phyloP scores from a whole-genome alignment of 2,888 invertebrate species.

The Fabriciana adippe region DNA sequence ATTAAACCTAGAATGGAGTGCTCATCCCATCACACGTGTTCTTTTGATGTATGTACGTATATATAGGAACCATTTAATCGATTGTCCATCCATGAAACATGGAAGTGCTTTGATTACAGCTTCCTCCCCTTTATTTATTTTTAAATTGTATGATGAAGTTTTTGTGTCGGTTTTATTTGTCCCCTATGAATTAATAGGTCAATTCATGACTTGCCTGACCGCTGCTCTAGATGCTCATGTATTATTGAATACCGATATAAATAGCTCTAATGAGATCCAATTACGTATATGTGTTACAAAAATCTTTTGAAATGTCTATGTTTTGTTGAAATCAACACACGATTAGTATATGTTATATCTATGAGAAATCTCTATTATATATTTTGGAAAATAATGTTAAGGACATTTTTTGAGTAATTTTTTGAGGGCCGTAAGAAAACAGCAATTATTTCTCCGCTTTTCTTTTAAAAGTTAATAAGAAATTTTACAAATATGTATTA shows the following conservation, averaged over 20 bases:
- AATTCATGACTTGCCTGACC: constrained; percentile 41
- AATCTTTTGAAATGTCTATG: not conserved
- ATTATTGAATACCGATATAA: constrained; percentile 8
- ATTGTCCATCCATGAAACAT: constrained; percentile 70
- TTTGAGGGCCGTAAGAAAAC: too few species aligned
- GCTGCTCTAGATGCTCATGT: constrained; percentile 17
- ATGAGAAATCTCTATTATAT: not conserved
- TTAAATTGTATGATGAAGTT: constrained; percentile 60
- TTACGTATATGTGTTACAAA: constrained; percentile 3
- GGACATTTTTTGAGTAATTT: too few species aligned
- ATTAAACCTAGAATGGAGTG: constrained; percentile 36
- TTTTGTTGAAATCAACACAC: not conserved
- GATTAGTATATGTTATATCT: not conserved
- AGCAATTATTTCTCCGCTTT: too few species aligned
- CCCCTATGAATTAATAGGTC: constrained; percentile 53
- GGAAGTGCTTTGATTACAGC: constrained; percentile 74
- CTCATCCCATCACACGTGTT: constrained; percentile 41
- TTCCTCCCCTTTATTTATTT: constrained; percentile 75
- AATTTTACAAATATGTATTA: too few species aligned
- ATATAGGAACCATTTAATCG: constrained; percentile 63
- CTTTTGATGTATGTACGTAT: constrained; percentile 45
- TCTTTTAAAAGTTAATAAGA: too few species aligned
- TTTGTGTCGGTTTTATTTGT: constrained; percentile 51
- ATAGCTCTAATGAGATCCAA: constrained; percentile 1
- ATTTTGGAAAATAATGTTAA: too few species aligned